Conservation (phyloP, 2,797 vertebrate species). For the Nannoperca obscura region DNA sequence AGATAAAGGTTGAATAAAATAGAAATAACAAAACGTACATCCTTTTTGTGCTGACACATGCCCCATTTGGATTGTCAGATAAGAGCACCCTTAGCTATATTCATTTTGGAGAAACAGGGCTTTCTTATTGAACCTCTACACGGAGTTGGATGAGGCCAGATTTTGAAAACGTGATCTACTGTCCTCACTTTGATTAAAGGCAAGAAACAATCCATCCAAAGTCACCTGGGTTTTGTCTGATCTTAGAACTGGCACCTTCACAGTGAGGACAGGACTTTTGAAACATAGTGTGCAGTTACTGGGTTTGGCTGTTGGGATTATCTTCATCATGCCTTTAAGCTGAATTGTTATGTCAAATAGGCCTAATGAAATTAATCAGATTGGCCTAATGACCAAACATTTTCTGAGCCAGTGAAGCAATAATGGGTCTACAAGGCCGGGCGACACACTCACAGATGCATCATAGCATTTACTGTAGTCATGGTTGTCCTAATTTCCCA, state of each 20-base stretch:
- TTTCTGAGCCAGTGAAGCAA: background rate
- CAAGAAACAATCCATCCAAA: background rate
- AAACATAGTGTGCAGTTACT: background rate
- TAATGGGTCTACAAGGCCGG: too few species aligned
- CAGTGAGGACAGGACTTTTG: background rate
- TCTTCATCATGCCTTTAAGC: background rate
- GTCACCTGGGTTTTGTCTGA: background rate
- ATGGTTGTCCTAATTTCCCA: too few species aligned
- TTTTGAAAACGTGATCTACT: conserved; percentile 20
- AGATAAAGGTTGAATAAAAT: conserved; percentile 50
- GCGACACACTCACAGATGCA: background rate
- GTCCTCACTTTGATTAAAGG: background rate
- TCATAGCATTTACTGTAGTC: background rate
- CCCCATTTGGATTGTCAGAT: conserved; percentile 46
- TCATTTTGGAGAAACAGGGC: background rate
- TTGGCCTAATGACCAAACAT: background rate
- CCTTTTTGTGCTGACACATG: conserved; percentile 43
- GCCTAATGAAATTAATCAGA: too few species aligned
- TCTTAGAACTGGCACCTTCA: background rate
- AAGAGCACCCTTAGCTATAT: conserved; percentile 17
- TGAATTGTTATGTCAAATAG: background rate
- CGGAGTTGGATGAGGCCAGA: background rate
- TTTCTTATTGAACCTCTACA: conserved; percentile 6
- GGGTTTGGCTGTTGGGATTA: background rate
- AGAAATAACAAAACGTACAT: conserved; percentile 31